A percentile compares a stretch with the other conserved stretches of the same genome.
These are phyloP conservation scores for Oscheius sp. DNA, from an alignment of 2,888 invertebrate genomes.

Conservation along the genomic window DNA sequence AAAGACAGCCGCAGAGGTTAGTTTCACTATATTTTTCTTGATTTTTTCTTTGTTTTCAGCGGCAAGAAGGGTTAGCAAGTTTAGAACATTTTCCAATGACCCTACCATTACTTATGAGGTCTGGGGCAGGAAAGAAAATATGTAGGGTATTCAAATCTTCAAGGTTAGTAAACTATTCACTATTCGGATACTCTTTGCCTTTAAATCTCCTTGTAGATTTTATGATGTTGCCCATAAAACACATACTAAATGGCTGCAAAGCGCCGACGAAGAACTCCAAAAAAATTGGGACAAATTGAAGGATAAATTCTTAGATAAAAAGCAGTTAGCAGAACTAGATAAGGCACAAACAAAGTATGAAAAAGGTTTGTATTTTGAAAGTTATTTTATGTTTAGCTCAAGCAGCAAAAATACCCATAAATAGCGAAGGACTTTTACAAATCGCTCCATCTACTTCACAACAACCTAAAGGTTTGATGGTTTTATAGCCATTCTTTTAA, in stretches of 20 bases:
- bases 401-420: not conserved
- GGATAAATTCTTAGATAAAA: constrained; percentile 10
- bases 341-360: constrained; percentile 23
- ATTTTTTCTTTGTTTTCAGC: constrained; percentile 5
- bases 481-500: too few relatives aligned
- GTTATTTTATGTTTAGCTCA: not conserved
- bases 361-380: constrained; percentile 8
- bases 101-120: not conserved
- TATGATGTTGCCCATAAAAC: constrained; percentile 19
- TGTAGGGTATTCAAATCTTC: constrained; percentile 22
- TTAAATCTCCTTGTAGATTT: constrained; percentile 6
- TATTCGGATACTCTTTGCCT: not conserved
- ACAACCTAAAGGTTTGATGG: not conserved
- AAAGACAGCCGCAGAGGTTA: constrained; percentile 14
- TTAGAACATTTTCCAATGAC: constrained; percentile 28
- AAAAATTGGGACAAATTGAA: constrained; percentile 22
- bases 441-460: not conserved
- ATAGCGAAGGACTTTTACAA: constrained; percentile 1
- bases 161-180: constrained; percentile 3
- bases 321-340: constrained; percentile 17
- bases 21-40: not conserved
- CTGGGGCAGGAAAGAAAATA: constrained; percentile 21
- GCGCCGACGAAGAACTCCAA: constrained; percentile 22
- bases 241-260: constrained; percentile 26
- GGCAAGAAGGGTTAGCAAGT: constrained; percentile 24